These are phyloP conservation scores for Myanophis thanlyinensis DNA, from an alignment of 2,113 vertebrate genomes.

Conservation along the genomic window DNA sequence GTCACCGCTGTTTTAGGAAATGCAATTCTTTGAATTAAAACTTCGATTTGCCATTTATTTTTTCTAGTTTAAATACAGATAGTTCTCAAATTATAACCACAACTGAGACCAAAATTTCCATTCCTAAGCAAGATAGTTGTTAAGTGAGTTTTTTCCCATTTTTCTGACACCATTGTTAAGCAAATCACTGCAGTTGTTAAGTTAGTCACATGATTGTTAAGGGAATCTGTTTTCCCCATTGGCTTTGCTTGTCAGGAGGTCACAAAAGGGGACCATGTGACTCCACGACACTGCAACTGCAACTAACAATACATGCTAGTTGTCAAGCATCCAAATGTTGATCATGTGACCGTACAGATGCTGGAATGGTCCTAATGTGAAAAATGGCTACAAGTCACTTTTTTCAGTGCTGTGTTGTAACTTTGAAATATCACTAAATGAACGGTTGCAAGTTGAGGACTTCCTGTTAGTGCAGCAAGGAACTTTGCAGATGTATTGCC, in stretches of 20 bases:
- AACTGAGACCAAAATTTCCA: not conserved
- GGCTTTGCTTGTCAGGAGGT: not conserved
- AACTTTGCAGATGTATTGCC: not conserved
- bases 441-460: not conserved
- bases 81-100: not conserved
- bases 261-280: not conserved
- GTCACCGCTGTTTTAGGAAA: no score
- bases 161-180: not conserved
- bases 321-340: not conserved
- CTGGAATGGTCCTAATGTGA: not conserved
- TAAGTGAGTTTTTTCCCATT: not conserved
- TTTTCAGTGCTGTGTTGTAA: not conserved
- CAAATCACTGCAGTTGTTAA: not conserved
- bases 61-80: not conserved
- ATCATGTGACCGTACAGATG: not conserved
- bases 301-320: no score
- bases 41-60: not conserved
- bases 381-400: not conserved
- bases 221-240: not conserved
- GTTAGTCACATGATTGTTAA: not conserved
- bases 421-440: not conserved
- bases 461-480: not conserved
- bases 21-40: not conserved
- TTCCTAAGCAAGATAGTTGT: not conserved
- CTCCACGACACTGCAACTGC: no score